Evolutionary conservation across 2,888 invertebrate species (phyloP), one percentile per base, ranked within the genome.

Genomic region (Cryptosula pallasiana): DNA sequence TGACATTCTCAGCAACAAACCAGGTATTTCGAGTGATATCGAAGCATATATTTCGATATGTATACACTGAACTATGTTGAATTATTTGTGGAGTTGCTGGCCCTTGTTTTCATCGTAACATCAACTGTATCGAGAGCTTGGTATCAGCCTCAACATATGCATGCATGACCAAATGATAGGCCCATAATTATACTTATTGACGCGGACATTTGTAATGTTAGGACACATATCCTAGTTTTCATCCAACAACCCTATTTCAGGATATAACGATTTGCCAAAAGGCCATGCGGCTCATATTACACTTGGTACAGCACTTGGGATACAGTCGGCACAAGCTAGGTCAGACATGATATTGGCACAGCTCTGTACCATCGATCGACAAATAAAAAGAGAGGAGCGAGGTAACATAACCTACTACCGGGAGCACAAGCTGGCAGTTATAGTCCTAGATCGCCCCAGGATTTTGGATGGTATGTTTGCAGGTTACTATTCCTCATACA

Each of bases 271-370:
- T 16, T n/a, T 63, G 34, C 20, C 20, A 9, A 32, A 63, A 32
- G 63, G 63, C 25, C 32, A 32, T 63, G 29, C 63, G 16, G 63
- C 63, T 13, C 63, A 63, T n/a, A 63, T 63, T 13, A 63, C 63
- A 25, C 34, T 63, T 9, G 63, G 63, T 5, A 32, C 32, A 63
- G 63, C 63, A 13, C 5, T 29, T 25, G 63, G 34, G 32, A 32
- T 63, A 25, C 25, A 63, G 32, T 2, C 63, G 5, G 27, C 25
- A n/a, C 5, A 13, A 63, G 63, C 63, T 2, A 63, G 63, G 27
- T 9, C 25, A 32, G 63, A 63, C 32, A 63, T 32, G 32, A 63
- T 32, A 32, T 27, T 32, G 63, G 25, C 63, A 16, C 63, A 63
- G 3, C 32, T 63, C n/a, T 63, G 63, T 32, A 25, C 13, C n/a